phyloP scores from a whole-genome alignment of 37 sponge, comb jelly and placozoan species.

The Halisarca cf. caerulea region DNA sequence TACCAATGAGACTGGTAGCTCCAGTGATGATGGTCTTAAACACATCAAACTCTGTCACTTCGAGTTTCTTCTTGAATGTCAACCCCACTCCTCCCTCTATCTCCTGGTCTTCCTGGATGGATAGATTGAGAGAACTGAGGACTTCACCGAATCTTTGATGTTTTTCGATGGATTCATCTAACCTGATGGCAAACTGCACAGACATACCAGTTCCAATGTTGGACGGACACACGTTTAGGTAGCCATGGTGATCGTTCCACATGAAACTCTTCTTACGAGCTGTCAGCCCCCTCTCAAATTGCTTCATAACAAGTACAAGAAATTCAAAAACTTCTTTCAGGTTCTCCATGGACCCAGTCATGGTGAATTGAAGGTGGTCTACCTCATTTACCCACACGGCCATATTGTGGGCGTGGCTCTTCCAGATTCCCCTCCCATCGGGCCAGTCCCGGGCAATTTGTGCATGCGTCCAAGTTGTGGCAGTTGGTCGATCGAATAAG shows the following conservation, averaged over 20 bases:
- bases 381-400: slow-evolving; percentile 91
- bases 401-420: slow-evolving; percentile 72
- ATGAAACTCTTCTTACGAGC: slow-evolving; percentile 56
- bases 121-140: neutral
- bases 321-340: slow-evolving; percentile 70
- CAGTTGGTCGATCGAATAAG: slow-evolving; percentile 61
- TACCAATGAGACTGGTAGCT: neutral
- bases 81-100: slow-evolving; percentile 18
- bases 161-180: neutral
- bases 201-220: slow-evolving; percentile 91
- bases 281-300: slow-evolving; percentile 62
- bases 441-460: slow-evolving; percentile 77
- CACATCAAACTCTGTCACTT: slow-evolving; percentile 9
- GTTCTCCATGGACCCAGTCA: slow-evolving; percentile 84
- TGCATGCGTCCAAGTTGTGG: slow-evolving; percentile 50
- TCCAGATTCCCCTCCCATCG: slow-evolving; percentile 74
- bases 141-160: neutral
- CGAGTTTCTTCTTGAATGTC: neutral
- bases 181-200: slow-evolving; percentile 9
- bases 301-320: slow-evolving; percentile 55
- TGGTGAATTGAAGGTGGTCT: slow-evolving; percentile 85
- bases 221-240: slow-evolving; percentile 85
- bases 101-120: neutral
- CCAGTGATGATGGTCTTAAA: neutral
- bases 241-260: slow-evolving; percentile 83